A percentile compares a stretch with the other conserved stretches of the same genome.
Conservation (phyloP, 2,113 vertebrate species). For the Salminus brasiliensis region DNA sequence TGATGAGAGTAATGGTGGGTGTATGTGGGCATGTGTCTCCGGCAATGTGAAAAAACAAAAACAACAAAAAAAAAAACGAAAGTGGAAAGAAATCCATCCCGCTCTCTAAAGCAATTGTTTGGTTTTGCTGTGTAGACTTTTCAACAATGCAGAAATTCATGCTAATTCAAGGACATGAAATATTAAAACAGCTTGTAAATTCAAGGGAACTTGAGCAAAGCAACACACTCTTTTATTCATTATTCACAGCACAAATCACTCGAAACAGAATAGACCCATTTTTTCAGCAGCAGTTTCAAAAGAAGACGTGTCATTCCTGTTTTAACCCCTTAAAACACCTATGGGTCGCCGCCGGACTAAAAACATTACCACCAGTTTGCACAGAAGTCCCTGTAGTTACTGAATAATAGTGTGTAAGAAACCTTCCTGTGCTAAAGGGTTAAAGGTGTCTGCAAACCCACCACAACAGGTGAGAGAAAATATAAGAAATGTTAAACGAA, state of each 20-base stretch:
- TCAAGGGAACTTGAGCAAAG: slow-evolving; percentile 38
- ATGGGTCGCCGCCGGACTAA: too few relatives aligned
- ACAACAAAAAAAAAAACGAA: not conserved
- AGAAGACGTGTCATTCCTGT: slow-evolving; percentile 9
- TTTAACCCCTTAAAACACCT: too few relatives aligned
- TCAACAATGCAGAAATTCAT: slow-evolving; percentile 42
- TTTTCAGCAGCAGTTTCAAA: slow-evolving; percentile 35
- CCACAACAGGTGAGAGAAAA: not conserved
- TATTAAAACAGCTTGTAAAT: slow-evolving; percentile 35
- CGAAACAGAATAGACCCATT: slow-evolving; percentile 17
- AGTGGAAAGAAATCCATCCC: not conserved
- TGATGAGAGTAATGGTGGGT: too few relatives aligned
- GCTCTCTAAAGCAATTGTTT: slow-evolving; percentile 22
- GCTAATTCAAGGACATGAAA: slow-evolving; percentile 47
- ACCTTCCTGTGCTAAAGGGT: too few relatives aligned
- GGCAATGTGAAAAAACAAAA: slow-evolving; percentile 1
- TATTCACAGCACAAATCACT: slow-evolving; percentile 45
- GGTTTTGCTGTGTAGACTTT: slow-evolving; percentile 11
- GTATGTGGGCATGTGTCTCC: not conserved
- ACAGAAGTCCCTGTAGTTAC: too few relatives aligned
- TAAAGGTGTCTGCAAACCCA: slow-evolving; percentile 29
- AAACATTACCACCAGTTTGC: too few relatives aligned
- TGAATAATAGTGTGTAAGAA: too few relatives aligned
- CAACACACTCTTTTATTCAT: slow-evolving; percentile 45
- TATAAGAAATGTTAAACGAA: not conserved